A percentile compares a stretch with the other conserved stretches of the same genome.
phyloP scores from a whole-genome alignment of 2,888 invertebrate species.

The Bruchidius siliquastri region DNA sequence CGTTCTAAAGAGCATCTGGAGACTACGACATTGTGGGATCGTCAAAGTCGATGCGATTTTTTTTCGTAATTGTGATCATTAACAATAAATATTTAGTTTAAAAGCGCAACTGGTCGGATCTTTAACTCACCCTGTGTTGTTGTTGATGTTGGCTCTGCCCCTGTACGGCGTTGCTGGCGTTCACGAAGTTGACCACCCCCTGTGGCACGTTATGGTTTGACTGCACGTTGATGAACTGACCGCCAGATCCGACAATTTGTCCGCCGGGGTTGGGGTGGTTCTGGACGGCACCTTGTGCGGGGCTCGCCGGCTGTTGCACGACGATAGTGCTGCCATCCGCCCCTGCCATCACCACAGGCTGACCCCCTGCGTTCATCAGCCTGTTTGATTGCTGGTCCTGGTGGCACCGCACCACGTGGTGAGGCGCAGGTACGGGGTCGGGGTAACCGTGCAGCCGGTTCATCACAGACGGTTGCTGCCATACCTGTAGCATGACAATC shows the following conservation, averaged over 20 bases:
- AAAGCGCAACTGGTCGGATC: too few species aligned
- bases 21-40: too few species aligned
- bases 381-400: background rate
- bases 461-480: slow-evolving; percentile 16
- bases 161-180: slow-evolving; percentile 33
- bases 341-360: slow-evolving; percentile 32
- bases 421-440: background rate
- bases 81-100: too few species aligned
- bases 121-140: slow-evolving; percentile 35
- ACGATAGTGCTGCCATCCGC: slow-evolving; percentile 36
- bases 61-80: too few species aligned
- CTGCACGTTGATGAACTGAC: slow-evolving; percentile 58
- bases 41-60: too few species aligned
- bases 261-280: background rate
- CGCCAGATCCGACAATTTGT: slow-evolving; percentile 50
- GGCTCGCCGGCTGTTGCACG: background rate
- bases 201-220: slow-evolving; percentile 39
- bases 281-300: background rate
- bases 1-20: too few species aligned
- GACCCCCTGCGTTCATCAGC: background rate
- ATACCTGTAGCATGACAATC: background rate
- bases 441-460: slow-evolving; percentile 24
- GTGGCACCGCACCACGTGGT: background rate
- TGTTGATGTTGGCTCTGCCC: slow-evolving; percentile 28
- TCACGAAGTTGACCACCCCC: slow-evolving; percentile 9